Conservation (phyloP, 2,113 vertebrate species). For the Stegostoma tigrinum region DNA sequence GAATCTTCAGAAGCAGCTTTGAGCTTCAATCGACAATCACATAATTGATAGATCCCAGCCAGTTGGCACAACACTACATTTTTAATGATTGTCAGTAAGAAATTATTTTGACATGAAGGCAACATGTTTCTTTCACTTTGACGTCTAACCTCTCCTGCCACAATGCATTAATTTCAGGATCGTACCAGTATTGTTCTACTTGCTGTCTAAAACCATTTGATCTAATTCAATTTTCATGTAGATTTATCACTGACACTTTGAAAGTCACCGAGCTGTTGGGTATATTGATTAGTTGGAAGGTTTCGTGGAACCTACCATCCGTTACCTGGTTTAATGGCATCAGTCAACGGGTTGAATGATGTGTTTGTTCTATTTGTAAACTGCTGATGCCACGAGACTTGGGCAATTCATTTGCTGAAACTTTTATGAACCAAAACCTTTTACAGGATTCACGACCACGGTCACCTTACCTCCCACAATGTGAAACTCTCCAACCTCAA, state of each 20-base stretch:
- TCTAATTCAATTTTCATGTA: slow-evolving; percentile 58
- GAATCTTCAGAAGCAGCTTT: not conserved
- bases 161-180: slow-evolving; percentile 62
- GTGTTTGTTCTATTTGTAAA: slow-evolving; percentile 14
- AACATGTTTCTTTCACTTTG: slow-evolving; percentile 42
- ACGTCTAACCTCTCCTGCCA: slow-evolving; percentile 53
- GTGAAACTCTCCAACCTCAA: not conserved
- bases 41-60: not conserved
- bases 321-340: slow-evolving; percentile 44
- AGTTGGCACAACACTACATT: slow-evolving; percentile 40
- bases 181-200: slow-evolving; percentile 52
- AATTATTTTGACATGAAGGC: slow-evolving; percentile 38
- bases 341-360: slow-evolving; percentile 43
- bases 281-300: slow-evolving; percentile 55
- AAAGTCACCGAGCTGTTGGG: slow-evolving; percentile 50
- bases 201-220: slow-evolving; percentile 63
- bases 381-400: not conserved
- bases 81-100: slow-evolving; percentile 29
- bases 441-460: not conserved
- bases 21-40: not conserved
- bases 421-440: not conserved
- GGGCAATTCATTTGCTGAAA: not conserved
- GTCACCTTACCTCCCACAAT: not conserved
- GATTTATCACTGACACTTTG: slow-evolving; percentile 57
- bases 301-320: slow-evolving; percentile 52